Base-by-base conservation (phyloP, 2,888 invertebrate species). In the Chymomyza caudatula region DNA sequence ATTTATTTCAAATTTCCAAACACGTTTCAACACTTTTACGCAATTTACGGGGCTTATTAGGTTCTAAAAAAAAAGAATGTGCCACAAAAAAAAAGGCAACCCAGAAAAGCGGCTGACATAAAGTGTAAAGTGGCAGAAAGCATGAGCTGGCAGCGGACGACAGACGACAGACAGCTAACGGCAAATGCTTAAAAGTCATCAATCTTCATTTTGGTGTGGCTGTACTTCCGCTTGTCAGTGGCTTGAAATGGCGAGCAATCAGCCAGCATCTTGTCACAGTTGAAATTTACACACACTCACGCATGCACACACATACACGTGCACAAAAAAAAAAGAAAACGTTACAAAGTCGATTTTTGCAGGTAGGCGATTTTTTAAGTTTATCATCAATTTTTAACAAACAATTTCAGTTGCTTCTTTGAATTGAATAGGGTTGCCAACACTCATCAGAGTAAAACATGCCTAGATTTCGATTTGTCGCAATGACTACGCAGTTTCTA, bases 1-100 rank as follows among this genome's bases (percentile, higher is more conserved):
- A 86, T 86, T 81, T 72, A 60, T 58, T 63, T 44, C 59, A 68
- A 65, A 63, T 71, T 60, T 22, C 55, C 49, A 55, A 73, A 72
- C 69, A 82, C 69, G 79, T 73, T 63, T 43, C 56, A 70, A 65
- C 61, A 58, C 61, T 65, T 64, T 61, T 69, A 42, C 17, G 44
- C 69, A 71, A 57, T 65, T 84, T 69, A 71, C 71, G 67, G 69
- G 71, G 76, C 81, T 72, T 86, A 84, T 81, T 84, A 78, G 81
- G 76, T 73, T 65, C 17, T 62, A 69, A 55, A 42, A 4, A 1
- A 42, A 4, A 1, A n/a, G n/a, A n/a, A n/a, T n/a, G n/a, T 37
- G 17, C 20, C 51, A 51, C 19, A 58, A 55, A 53, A 13, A 49
- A 23, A 8, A 2, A 42, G 23, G 4, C 47, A 47, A 47, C 47